Percentiles rank a stretch among this genome's conserved stretches.
Conservation (phyloP, 1,140 invertebrate species). For the Thrips palmi region DNA sequence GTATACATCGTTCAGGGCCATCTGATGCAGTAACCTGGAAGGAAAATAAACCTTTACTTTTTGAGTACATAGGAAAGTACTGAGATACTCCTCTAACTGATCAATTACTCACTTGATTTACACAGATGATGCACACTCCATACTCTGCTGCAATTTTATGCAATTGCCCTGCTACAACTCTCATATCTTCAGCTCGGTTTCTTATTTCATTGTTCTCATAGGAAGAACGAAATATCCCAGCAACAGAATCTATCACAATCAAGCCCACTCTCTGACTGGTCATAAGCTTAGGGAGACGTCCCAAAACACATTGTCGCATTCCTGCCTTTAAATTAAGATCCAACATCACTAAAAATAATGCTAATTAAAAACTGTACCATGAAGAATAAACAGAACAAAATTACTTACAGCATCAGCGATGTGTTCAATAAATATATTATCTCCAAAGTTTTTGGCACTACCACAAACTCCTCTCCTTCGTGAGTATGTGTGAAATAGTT, state of each 20-base stretch:
- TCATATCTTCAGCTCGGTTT: conserved; percentile 34
- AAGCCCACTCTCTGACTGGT: conserved; percentile 29
- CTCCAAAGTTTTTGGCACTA: conserved; percentile 21
- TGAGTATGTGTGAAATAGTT: conserved; percentile 21
- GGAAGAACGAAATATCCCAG: conserved; percentile 45
- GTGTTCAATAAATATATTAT: conserved; percentile 39
- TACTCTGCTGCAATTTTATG: conserved; percentile 32
- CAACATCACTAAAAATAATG: not conserved
- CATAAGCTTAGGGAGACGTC: conserved; percentile 26
- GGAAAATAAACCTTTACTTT: conserved; percentile 4
- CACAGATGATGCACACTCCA: conserved; percentile 40
- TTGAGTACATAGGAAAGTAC: conserved; percentile 5
- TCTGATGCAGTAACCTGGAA: not conserved
- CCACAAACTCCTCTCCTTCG: conserved; percentile 15
- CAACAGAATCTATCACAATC: conserved; percentile 56
- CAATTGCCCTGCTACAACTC: conserved; percentile 32
- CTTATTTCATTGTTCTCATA: conserved; percentile 25
- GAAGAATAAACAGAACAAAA: conserved; percentile 4
- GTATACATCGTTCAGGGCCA: conserved; percentile 20
- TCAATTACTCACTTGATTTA: conserved; percentile 43
- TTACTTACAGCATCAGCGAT: conserved; percentile 31
- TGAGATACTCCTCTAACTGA: conserved; percentile 9
- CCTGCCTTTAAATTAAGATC: conserved; percentile 24
- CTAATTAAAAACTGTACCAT: conserved; percentile 6
- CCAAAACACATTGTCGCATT: conserved; percentile 33